Evolutionary conservation across 2,797 vertebrate species (phyloP), one percentile per base, ranked within the genome.

Genomic region (Babyrousa celebensis): DNA sequence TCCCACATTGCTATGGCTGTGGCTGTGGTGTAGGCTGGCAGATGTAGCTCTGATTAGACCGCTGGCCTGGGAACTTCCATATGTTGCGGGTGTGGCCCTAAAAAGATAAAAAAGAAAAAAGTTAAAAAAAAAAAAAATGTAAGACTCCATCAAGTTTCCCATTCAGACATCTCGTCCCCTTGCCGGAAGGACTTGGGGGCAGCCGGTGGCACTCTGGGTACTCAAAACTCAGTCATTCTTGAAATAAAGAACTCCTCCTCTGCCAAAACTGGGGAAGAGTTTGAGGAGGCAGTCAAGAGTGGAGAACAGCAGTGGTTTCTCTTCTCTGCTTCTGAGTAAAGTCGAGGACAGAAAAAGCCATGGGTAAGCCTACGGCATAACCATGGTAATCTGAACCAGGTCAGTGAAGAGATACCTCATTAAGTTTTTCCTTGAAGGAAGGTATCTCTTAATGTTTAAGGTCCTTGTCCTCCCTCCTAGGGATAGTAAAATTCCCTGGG

Each of bases 161-260:
- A 29, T 70, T 82, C 63, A 77, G 43, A 58, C 52, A 87, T 74
- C 43, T 74, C 65, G n/a, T 68, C 4, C 9, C 12, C 25, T 82
- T 94, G 62, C 80, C 40, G 25, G 56, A 60, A 65, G 36, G 52
- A 68, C 20, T 70, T 60, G 27, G 72, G 27, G 75, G 8, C 5
- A 78, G 14, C 10, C 32, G 63, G 1, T 17, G 62, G 60, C 68
- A 60, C 54, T 77, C n/a, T 10, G 4, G 14, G 43, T 70, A 89
- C 60, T 65, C 1, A 23, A 43, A 86, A 85, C 43, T 78, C 52
- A 74, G 15, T 10, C 58, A 63, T 63, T 71, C 56, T 90, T 54
- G 36, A 91, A 93, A 95, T 14, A 93, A 78, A 78, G 68, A 75
- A 91, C 56, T 84, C n/a, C 43, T 70, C 75, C 52, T 82, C 82